Evolutionary conservation across 2,888 invertebrate genomes (phyloP), one percentile per base, ranked within the genome.

Genomic region (Watsonalla cultraria): DNA sequence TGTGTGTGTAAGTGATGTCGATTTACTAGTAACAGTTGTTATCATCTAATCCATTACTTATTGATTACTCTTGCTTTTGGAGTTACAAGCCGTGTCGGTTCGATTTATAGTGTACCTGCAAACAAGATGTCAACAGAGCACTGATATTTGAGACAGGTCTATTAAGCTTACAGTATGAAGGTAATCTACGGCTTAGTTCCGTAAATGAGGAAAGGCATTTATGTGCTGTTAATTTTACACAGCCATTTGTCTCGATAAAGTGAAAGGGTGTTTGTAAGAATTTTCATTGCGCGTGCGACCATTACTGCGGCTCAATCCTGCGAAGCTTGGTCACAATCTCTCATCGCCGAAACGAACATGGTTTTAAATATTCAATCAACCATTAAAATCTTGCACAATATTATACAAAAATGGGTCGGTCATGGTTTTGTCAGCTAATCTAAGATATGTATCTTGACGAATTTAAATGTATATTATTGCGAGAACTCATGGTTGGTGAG

Each of bases 361-460:
- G 14, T 35, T 48, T 48, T 48, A 48, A 37, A 39, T 49, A 48
- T 49, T 69, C 66, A 74, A 69, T 72, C 73, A 66, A 71, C 68
- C 66, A 62, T 66, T 63, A 57, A 61, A 67, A 61, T 53, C 70
- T 77, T 78, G 67, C 76, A 67, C 70, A 76, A 78, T 72, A 61
- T 65, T 66, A 58, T 62, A 62, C 65, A 64, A 72, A 72, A 68
- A 67, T 56, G 62, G 55, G 48, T 37, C 37, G 13, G 14, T 5
- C 39, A 15, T 37, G 39, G 6, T 7, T 15, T 6, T 13, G 14
- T n/a, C n/a, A 49, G 35, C 54, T 55, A 52, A 56, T 55, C 13
- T 47, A 34, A 50, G 53, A 53, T 53, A 45, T 50, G 14, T 55
- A 55, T 55, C 55, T 55, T 53, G 51, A 53, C 55, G 53, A 53